Base-by-base conservation (phyloP, 2,888 invertebrate species). In the Carpatolechia fugitivella region DNA sequence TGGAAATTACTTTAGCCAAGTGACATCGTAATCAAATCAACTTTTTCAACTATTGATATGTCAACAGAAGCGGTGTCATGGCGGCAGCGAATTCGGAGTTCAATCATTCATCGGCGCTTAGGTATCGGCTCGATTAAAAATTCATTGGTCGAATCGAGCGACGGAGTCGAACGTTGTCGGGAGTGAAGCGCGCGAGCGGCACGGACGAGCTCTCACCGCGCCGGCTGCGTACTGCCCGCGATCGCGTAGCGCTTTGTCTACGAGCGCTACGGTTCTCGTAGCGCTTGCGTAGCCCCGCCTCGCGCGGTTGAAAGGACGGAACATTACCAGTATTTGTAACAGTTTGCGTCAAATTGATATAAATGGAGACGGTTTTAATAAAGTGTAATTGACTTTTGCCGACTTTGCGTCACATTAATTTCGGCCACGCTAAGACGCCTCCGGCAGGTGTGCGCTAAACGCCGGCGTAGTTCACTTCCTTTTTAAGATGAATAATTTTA, bases 271-370 rank as follows among this genome's bases (percentile, higher is more conserved):
- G 67, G 70, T 69, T 68, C 72, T 71, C 76, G 74, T 68, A 71
- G 89, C 89, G 89, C 89, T 82, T 83, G 90, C 90, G 89, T 90
- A 83, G 85, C 86, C 76, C 87, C 86, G 84, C 87, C 86, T 86
- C 82, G 80, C 78, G 82, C 81, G 74, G 80, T 84, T 83, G 81
- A 87, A 87, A 88, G 83, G 85, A 86, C 85, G 80, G 85, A 85
- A 88, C 88, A 88, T 89, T 87, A 82, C 87, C 87, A 89, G 89
- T 90, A 89, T 90, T 90, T 89, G 89, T 89, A 89, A 88, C 89
- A 88, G 88, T 89, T 90, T 89, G 88, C 87, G 85, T 89, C 89
- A 90, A 90, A 90, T 90, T 90, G 89, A 90, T 89, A 90, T 90
- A 89, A 90, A 89, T 90, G 88, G 87, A 88, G 89, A 88, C 82